Conservation (phyloP, 2,888 invertebrate species). For the Hirtodrosophila histrioides region DNA sequence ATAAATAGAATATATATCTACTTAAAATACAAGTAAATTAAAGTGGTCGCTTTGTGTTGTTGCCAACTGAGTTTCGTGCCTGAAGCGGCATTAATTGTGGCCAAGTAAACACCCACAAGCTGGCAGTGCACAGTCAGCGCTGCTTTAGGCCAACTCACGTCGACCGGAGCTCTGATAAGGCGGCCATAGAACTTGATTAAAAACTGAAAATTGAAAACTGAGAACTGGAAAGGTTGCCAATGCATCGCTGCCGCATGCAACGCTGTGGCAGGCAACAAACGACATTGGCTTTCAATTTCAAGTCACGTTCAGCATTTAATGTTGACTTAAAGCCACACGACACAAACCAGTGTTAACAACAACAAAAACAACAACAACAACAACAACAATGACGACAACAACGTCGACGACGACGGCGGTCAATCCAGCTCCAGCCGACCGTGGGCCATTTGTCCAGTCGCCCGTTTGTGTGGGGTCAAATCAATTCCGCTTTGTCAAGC, state of each 20-base stretch:
- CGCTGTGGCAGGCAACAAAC: constrained; percentile 22
- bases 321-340: constrained; percentile 57
- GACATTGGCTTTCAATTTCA: constrained; percentile 73
- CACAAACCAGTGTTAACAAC: constrained; percentile 6
- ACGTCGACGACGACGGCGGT: constrained; percentile 12
- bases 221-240: constrained; percentile 15
- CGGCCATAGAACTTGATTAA: constrained; percentile 4
- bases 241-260: constrained; percentile 27
- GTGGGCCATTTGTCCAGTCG: constrained; percentile 64
- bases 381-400: constrained; percentile 9
- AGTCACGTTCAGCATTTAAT: constrained; percentile 66
- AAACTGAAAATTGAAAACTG: constrained; percentile 7
- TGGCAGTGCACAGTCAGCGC: constrained; percentile 1
- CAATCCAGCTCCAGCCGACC: constrained; percentile 42
- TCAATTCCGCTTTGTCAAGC: constrained; percentile 74
- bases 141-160: constrained; percentile 6
- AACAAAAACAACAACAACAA: constrained; percentile 20
- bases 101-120: constrained; percentile 26
- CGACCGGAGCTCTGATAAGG: constrained; percentile 37
- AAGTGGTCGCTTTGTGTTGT: constrained; percentile 3
- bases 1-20: constrained; percentile 8
- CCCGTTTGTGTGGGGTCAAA: constrained; percentile 43
- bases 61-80: constrained; percentile 15
- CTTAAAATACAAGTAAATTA: constrained; percentile 19
- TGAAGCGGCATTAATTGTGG: constrained; percentile 20